A percentile compares a stretch with the other conserved stretches of the same genome.
Conservation (phyloP, 2,113 vertebrate species). For the Dasyornis broadbenti region DNA sequence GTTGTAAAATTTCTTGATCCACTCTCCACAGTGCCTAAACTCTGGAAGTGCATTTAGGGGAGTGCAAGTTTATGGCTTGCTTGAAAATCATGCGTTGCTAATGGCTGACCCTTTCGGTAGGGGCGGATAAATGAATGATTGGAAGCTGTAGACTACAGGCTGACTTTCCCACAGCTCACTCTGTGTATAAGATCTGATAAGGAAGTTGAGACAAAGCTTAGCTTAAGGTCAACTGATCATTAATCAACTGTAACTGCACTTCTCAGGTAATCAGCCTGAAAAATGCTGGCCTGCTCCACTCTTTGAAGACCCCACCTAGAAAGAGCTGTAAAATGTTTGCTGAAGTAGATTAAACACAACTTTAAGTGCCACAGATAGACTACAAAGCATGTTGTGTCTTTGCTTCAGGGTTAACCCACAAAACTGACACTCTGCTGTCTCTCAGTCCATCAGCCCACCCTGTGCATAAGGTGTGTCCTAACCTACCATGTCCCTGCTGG, state of each 20-base stretch:
- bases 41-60: background rate
- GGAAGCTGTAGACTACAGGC: constrained; percentile 9
- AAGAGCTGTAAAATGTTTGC: constrained; percentile 57
- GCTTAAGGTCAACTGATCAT: constrained; percentile 60
- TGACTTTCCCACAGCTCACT: constrained; percentile 62
- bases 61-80: background rate
- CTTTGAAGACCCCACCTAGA: constrained; percentile 58
- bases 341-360: constrained; percentile 48
- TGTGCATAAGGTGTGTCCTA: background rate
- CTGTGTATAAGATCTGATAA: constrained; percentile 66
- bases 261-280: constrained; percentile 57
- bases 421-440: background rate
- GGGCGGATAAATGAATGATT: constrained; percentile 55
- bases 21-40: background rate
- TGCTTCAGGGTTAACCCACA: background rate
- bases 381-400: constrained; percentile 42
- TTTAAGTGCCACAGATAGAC: constrained; percentile 29
- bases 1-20: background rate
- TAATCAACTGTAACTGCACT: constrained; percentile 54
- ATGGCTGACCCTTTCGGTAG: constrained; percentile 12
- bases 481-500: background rate
- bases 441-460: background rate
- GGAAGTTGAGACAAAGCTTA: constrained; percentile 50
- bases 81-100: background rate
- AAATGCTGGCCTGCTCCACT: constrained; percentile 25